phyloP scores from a whole-genome alignment of 2,888 invertebrate species.

The Chouioia cunea region DNA sequence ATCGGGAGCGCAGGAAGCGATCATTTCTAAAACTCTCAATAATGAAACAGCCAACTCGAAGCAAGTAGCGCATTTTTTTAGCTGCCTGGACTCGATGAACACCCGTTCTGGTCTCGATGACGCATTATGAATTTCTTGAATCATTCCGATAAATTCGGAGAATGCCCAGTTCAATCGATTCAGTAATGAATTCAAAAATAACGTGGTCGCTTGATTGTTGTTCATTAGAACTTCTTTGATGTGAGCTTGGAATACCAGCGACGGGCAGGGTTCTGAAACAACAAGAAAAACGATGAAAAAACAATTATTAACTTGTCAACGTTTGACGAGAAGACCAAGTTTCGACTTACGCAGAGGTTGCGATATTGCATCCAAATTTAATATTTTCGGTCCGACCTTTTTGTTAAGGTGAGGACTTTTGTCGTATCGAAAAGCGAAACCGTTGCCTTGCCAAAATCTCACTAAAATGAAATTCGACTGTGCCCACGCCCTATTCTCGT shows the following conservation, averaged over 20 bases:
- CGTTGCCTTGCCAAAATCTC: slow-evolving; percentile 86
- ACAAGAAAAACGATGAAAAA: slow-evolving; percentile 12
- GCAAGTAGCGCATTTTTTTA: slow-evolving; percentile 86
- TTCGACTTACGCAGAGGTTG: slow-evolving; percentile 64
- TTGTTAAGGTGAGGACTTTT: slow-evolving; percentile 70
- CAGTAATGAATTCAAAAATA: slow-evolving; percentile 82
- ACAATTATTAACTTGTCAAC: slow-evolving; percentile 4
- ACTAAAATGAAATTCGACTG: slow-evolving; percentile 89
- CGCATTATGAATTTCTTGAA: slow-evolving; percentile 83
- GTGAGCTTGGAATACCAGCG: slow-evolving; percentile 75
- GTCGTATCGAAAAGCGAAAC: slow-evolving; percentile 81
- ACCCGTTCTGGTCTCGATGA: slow-evolving; percentile 72
- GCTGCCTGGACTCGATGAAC: slow-evolving; percentile 80
- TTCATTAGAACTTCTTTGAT: slow-evolving; percentile 74
- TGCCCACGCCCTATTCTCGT: slow-evolving; percentile 86
- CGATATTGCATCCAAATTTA: slow-evolving; percentile 69
- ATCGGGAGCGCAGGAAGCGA: slow-evolving; percentile 75
- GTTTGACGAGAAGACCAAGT: neutral
- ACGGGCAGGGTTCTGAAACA: slow-evolving; percentile 77
- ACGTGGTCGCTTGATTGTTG: slow-evolving; percentile 76
- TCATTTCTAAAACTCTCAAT: slow-evolving; percentile 85
- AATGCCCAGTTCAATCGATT: slow-evolving; percentile 91
- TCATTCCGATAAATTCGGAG: slow-evolving; percentile 86
- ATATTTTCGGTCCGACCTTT: slow-evolving; percentile 67
- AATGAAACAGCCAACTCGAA: slow-evolving; percentile 85